Evolutionary conservation across 2,888 invertebrate genomes (phyloP).

Genomic region (Entomobrya multifasciata): DNA sequence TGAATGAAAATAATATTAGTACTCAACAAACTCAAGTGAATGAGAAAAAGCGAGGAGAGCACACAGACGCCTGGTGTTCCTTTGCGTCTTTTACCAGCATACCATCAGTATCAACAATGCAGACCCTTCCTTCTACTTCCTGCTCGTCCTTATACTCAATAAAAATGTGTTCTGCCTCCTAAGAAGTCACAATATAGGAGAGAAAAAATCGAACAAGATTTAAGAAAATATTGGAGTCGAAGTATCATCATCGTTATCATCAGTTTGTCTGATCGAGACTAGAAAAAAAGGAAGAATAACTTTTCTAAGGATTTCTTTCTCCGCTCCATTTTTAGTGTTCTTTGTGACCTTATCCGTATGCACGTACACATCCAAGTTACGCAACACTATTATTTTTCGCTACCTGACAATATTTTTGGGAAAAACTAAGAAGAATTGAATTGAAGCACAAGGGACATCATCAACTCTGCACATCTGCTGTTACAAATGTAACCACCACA

Average conservation of each 20-base stretch:
- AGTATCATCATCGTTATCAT: conserved; percentile 34
- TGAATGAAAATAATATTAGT: background rate
- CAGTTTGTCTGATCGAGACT: background rate
- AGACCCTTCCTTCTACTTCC: too few species aligned
- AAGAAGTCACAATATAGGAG: background rate
- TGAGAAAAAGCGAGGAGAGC: background rate
- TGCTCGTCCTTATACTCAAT: too few species aligned
- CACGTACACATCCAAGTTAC: background rate
- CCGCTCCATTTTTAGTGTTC: background rate
- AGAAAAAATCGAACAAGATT: conserved; percentile 60
- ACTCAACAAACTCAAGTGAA: background rate
- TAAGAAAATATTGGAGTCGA: conserved; percentile 33
- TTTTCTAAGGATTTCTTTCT: too few species aligned
- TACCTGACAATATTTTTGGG: background rate
- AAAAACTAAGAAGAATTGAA: too few species aligned
- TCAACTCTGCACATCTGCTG: background rate
- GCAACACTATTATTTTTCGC: background rate
- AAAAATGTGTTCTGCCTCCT: conserved; percentile 54
- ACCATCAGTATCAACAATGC: too few species aligned
- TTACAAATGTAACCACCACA: background rate
- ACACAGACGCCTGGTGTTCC: too few species aligned
- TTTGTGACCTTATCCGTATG: conserved; percentile 1
- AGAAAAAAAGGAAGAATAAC: background rate
- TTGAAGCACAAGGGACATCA: conserved; percentile 28
- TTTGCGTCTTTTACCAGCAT: too few species aligned